Conservation (phyloP, 2,888 invertebrate species). For the Osmoderma eremita region DNA sequence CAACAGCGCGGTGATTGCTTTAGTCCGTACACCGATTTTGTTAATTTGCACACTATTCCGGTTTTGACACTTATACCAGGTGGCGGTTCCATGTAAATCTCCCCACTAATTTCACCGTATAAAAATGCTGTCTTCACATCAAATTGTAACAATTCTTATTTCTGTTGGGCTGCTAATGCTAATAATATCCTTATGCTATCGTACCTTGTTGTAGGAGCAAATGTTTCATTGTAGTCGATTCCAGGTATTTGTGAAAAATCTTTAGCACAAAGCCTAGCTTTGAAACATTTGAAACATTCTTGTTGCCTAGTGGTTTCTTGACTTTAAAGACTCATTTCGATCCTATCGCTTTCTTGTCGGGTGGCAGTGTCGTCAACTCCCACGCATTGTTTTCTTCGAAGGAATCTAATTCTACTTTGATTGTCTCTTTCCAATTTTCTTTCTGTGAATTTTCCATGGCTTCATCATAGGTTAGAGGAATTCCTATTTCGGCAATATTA, state of each 20-base stretch:
- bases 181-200: constrained; percentile 45
- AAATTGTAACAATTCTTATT: constrained; percentile 45
- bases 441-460: constrained; percentile 40
- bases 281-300: neutral
- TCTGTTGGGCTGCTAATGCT: constrained; percentile 41
- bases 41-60: constrained; percentile 39
- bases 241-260: constrained; percentile 43
- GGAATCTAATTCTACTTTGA: constrained; percentile 47
- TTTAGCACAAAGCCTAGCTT: constrained; percentile 42
- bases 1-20: constrained; percentile 46
- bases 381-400: constrained; percentile 46
- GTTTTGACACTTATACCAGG: constrained; percentile 30
- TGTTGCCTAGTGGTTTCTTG: neutral
- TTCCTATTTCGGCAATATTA: constrained; percentile 40
- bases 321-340: constrained; percentile 41
- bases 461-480: constrained; percentile 45
- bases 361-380: constrained; percentile 40
- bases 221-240: constrained; percentile 47
- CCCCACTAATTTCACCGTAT: constrained; percentile 46
- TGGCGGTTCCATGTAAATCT: constrained; percentile 46
- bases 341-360: constrained; percentile 15
- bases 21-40: constrained; percentile 43
- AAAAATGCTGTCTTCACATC: constrained; percentile 50
- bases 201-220: constrained; percentile 45
- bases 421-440: constrained; percentile 46